Conservation (phyloP, 1,140 invertebrate genomes). For the Cydia splendana region DNA sequence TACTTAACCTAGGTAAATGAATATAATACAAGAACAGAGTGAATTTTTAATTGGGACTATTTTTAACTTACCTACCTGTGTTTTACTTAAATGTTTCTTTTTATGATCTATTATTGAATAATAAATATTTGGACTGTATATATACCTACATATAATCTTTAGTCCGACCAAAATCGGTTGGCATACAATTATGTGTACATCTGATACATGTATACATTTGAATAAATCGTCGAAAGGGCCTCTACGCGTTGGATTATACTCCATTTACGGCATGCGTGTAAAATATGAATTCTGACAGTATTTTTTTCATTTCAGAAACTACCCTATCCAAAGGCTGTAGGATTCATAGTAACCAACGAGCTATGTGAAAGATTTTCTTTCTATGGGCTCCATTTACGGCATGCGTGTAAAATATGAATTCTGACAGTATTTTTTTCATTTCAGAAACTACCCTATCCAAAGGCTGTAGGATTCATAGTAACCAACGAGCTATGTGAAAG, state of each 20-base stretch:
- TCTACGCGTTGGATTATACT: too few relatives aligned
- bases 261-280: not conserved
- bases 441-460: slow-evolving; percentile 90
- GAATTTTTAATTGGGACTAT: too few relatives aligned
- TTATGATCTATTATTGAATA: too few relatives aligned
- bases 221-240: too few relatives aligned
- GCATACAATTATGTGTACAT: too few relatives aligned
- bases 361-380: slow-evolving; percentile 98
- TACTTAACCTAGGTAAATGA: not conserved
- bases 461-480: slow-evolving; percentile 95
- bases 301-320: slow-evolving; percentile 83
- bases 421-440: slow-evolving; percentile 59
- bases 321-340: slow-evolving; percentile 93
- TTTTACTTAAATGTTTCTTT: too few relatives aligned
- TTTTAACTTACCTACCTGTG: too few relatives aligned
- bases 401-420: not conserved
- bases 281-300: not conserved
- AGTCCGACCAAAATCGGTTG: too few relatives aligned
- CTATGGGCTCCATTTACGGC: slow-evolving; percentile 90
- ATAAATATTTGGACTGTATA: too few relatives aligned
- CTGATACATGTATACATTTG: too few relatives aligned
- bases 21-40: too few relatives aligned
- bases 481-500: slow-evolving; percentile 98
- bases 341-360: slow-evolving; percentile 97
- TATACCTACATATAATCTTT: too few relatives aligned